These are phyloP conservation scores for Cephonodes hylas DNA, from an alignment of 2,888 invertebrate species.

Conservation along the genomic window DNA sequence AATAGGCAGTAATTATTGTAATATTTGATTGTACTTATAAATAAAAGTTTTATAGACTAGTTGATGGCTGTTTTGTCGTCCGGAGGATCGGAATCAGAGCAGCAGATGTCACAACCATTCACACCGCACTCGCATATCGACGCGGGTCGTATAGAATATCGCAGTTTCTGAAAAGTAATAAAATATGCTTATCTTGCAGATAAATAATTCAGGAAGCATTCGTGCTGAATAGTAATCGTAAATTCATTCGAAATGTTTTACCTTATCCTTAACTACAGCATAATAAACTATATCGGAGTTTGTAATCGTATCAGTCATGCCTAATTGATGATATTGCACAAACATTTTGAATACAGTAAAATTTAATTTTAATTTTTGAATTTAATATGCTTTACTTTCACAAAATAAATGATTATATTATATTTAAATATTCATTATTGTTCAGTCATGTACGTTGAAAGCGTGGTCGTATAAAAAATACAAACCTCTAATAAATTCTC, in stretches of 20 bases:
- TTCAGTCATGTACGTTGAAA: neutral
- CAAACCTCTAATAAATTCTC: conserved; percentile 86
- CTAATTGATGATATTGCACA: neutral
- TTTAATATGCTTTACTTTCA: too few species aligned
- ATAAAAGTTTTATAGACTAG: conserved; percentile 35
- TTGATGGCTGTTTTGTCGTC: conserved; percentile 70
- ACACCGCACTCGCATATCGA: conserved; percentile 88
- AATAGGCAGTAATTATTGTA: conserved; percentile 23
- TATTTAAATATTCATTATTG: neutral
- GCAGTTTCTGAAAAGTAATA: conserved; percentile 85
- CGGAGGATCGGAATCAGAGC: conserved; percentile 67
- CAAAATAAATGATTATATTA: neutral
- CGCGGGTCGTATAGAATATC: conserved; percentile 87
- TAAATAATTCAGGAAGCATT: conserved; percentile 12
- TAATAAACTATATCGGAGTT: neutral
- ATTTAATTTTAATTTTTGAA: too few species aligned
- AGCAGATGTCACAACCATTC: conserved; percentile 86
- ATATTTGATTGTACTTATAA: conserved; percentile 25
- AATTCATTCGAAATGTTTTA: neutral
- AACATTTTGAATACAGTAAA: neutral
- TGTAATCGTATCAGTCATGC: neutral
- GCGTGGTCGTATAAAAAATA: conserved; percentile 10
- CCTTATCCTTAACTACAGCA: neutral
- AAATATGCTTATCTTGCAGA: conserved; percentile 20
- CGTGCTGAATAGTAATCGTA: neutral